Base-by-base conservation (phyloP, 2,888 invertebrate genomes). In the Spilosoma lubricipeda region DNA sequence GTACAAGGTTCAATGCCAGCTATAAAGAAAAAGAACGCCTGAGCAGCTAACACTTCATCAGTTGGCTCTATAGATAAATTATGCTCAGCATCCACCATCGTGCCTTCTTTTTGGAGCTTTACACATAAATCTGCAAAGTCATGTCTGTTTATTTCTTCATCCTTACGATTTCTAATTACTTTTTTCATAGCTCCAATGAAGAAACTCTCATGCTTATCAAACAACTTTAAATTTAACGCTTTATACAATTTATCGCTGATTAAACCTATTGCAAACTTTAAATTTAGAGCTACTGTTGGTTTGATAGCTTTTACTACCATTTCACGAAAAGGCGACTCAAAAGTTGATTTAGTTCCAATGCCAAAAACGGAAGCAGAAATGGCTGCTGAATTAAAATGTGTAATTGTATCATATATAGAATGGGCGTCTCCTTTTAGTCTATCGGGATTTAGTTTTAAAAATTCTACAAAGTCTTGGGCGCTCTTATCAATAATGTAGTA, bases 351-450 rank as follows among this genome's bases (percentile, higher is more conserved):
- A 2, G 89, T 86, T 15, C 88, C 89, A 7, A 95, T 88, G 0
- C 95, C 95, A 75, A 95, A 95, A 2, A 94, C 91, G 3, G 93
- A 87, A 0, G 91, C 91, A 0, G 88, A 88, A 9, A 94, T 90
- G 8, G 91, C 89, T 2, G 91, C 91, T 68, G 88, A 83, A 67
- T 90, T 89, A 77, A 87, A 92, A 23, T 85, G 82, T 4, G 82
- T 84, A n/a, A 90, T 69, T 0, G 86, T 85, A 2, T 89, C 82
- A 45, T 84, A 48, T 42, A 52, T 63, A 20, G 18, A 45, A 63
- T 48, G 86, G 2, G 87, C 85, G 3, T 89, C 80, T 8, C 79
- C 81, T 9, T 85, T 85, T 8, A 85, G 71, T 39, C 79, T 82
- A 3, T 89, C 82, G 0, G 91, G 89, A 72, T 90, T 88, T 0